A percentile compares a stretch with the other conserved stretches of the same genome.
Evolutionary conservation across 2,113 vertebrate species (phyloP).

Genomic region (Lichenostomus cassidix): DNA sequence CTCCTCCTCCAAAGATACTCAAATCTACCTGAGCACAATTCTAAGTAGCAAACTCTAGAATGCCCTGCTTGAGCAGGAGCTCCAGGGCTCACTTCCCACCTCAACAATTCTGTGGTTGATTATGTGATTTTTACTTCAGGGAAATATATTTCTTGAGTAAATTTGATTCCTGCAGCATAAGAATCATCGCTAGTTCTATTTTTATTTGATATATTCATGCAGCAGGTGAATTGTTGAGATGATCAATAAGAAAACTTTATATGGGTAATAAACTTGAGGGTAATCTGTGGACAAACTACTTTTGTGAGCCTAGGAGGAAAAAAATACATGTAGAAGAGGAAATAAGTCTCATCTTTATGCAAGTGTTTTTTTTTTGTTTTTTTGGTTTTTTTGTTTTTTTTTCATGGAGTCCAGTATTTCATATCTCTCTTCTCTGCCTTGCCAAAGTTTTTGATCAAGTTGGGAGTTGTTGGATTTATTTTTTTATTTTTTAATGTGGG

Average conservation of each 20-base stretch:
- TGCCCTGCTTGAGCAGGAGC: fast-evolving
- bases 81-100: neutral
- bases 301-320: neutral
- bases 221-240: neutral
- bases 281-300: neutral
- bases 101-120: neutral
- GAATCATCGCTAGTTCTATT: neutral
- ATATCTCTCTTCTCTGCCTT: neutral
- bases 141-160: neutral
- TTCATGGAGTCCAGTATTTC: neutral
- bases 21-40: neutral
- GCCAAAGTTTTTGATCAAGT: neutral
- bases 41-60: neutral
- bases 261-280: neutral
- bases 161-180: neutral
- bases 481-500: neutral
- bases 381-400: neutral
- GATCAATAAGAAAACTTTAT: neutral
- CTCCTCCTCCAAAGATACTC: neutral
- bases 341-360: neutral
- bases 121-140: neutral
- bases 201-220: neutral
- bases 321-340: neutral
- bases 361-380: neutral
- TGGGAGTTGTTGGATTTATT: neutral